Evolutionary conservation across 2,113 vertebrate species (phyloP), one percentile per base, ranked within the genome.

Genomic region (Delphinapterus leucas): DNA sequence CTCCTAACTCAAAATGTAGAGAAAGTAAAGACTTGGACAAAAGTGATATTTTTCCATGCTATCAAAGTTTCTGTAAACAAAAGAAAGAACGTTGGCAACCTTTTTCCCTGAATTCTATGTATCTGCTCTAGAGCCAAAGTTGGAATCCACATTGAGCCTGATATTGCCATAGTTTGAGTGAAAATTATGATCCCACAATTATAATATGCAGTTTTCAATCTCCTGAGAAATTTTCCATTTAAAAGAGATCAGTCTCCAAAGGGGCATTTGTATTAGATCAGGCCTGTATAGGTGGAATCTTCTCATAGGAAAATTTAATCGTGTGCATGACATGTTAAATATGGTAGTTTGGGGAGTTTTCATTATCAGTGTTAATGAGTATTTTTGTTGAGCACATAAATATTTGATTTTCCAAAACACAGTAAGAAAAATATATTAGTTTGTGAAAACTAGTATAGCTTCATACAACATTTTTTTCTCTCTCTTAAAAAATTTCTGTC

Each of bases 11-110:
- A 8, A 91, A 90, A 91, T 58, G 28, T 26, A 76, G 60, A 61
- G 60, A 94, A 80, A 94, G 5, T 11, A 73, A 15, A 20, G 20
- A 7, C 33, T 83, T 21, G 4, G 12, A 36, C 17, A n/a, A 73
- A 83, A 76, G 31, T 81, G 9, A 6, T 33, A 55, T 67, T 85
- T 92, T 80, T 14, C 33, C 11, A 96, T 61, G 21, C 10, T n/a
- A 90, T 88, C 33, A 49, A 82, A 38, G 6, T 93, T 79, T 84
- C 36, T 88, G 61, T 97, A 83, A 36, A 83, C 10, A 73, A 94
- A 1, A 65, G 70, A 73, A 82, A 89, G 15, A 71, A 77, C 6
- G 5, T 63, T 3, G 36, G n/a, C 5, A 38, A 25, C 1, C 21
- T 8, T 13, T 95, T 81, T 60, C n/a, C 58, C 33, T 63, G 49